phyloP scores from a whole-genome alignment of 2,113 vertebrate genomes.

The Pseudolaguvia tuberculata region DNA sequence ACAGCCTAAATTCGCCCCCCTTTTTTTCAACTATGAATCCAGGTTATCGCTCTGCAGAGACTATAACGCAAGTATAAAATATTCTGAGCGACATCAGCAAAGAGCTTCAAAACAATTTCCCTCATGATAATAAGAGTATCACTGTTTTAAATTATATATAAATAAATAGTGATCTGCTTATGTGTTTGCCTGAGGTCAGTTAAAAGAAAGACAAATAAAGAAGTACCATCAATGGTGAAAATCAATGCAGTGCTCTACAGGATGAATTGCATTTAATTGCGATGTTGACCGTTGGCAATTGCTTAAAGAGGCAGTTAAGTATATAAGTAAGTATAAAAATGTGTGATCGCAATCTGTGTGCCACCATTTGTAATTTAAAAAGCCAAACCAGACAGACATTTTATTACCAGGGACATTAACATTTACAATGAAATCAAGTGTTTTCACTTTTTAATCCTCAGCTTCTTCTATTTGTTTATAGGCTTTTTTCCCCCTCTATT shows the following conservation, averaged over 20 bases:
- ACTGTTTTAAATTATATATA: slow-evolving; percentile 43
- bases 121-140: background rate
- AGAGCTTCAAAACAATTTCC: background rate
- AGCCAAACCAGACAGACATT: background rate
- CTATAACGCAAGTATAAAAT: slow-evolving; percentile 23
- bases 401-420: slow-evolving; percentile 12
- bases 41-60: slow-evolving; percentile 36
- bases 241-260: slow-evolving; percentile 37
- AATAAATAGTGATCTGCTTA: background rate
- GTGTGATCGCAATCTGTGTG: slow-evolving; percentile 19
- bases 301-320: slow-evolving; percentile 47
- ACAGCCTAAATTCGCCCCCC: background rate
- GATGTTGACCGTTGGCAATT: slow-evolving; percentile 43
- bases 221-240: slow-evolving; percentile 17
- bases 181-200: slow-evolving; percentile 10
- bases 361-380: slow-evolving; percentile 13
- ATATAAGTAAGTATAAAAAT: slow-evolving; percentile 34
- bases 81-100: slow-evolving; percentile 9
- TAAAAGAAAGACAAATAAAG: slow-evolving; percentile 39
- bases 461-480: slow-evolving; percentile 16
- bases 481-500: background rate
- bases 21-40: slow-evolving; percentile 21
- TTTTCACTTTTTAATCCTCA: slow-evolving; percentile 7
- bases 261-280: slow-evolving; percentile 47
- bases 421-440: slow-evolving; percentile 35